Evolutionary conservation across 2,888 invertebrate genomes (phyloP), one percentile per base, ranked within the genome.

Genomic region (Empis livida): DNA sequence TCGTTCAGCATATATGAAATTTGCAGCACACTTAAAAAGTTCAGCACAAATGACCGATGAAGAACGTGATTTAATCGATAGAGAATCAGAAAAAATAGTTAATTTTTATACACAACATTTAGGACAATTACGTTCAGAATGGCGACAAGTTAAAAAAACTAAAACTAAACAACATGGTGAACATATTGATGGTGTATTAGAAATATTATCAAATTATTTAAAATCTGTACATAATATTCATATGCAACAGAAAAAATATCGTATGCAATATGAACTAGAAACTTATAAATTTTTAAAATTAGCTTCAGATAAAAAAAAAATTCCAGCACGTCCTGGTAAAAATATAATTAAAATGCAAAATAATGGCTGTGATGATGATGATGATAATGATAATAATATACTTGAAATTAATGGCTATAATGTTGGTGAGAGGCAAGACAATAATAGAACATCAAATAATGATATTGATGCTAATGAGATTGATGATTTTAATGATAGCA

Each of bases 181-280:
- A 54, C 92, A 91, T 65, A 80, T 84, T 60, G 78, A 82, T 51
- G 78, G 77, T 42, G 84, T 92, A 3, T 67, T 88, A 35, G 77
- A 82, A 46, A 72, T 90, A 5, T 74, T 93, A 52, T 84, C 87
- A 50, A 74, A 74, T 44, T 93, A 94, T 63, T 72, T 94, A 51
- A 90, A 89, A 69, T 76, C 76, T 50, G 88, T 94, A 1, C 89
- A 90, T 55, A 84, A 86, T 63, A 80, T 91, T 49, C 92, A 91
- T 65, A 82, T 87, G 47, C 89, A 93, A 65, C 83, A 92, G 54
- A 88, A 86, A 67, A 90, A 91, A 2, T 77, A 92, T 48, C 70
- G 93, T 51, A 84, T 93, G 0, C 91, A 92, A 64, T 74, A 88
- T 58, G 84, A 87, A 2, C 71, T 92, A 31, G 92, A 94, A 61